Conservation (phyloP, 1,140 invertebrate species). For the Stegodyphus dumicola region DNA sequence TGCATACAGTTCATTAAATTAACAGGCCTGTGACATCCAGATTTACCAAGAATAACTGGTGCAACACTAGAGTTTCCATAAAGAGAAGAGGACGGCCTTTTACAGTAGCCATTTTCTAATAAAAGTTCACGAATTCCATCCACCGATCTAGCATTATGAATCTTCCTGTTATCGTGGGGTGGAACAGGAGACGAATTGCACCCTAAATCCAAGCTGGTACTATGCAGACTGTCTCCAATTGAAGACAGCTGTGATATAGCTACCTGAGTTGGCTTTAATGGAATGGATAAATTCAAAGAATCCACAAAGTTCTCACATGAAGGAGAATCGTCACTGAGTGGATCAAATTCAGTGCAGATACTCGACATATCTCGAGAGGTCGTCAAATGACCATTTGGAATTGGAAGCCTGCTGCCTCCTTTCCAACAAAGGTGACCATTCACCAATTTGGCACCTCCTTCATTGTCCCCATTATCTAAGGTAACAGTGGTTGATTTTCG, state of each 20-base stretch:
- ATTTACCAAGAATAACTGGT: slow-evolving; percentile 13
- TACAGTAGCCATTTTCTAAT: slow-evolving; percentile 32
- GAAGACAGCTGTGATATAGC: slow-evolving; percentile 43
- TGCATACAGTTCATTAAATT: slow-evolving; percentile 55
- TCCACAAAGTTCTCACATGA: slow-evolving; percentile 54
- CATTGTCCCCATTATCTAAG: not conserved
- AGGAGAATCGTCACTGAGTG: slow-evolving; percentile 37
- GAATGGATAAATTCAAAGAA: slow-evolving; percentile 49
- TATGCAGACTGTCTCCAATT: slow-evolving; percentile 57
- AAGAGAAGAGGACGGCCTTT: slow-evolving; percentile 24
- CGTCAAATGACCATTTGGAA: not conserved
- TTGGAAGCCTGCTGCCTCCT: not conserved
- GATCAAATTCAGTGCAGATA: slow-evolving; percentile 58
- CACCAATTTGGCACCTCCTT: slow-evolving; percentile 34
- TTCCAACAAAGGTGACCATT: slow-evolving; percentile 58
- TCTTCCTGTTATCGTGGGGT: slow-evolving; percentile 23
- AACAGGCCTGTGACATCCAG: slow-evolving; percentile 17
- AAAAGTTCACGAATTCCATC: slow-evolving; percentile 50
- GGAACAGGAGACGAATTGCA: slow-evolving; percentile 4
- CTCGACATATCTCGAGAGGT: slow-evolving; percentile 30
- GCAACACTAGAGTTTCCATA: slow-evolving; percentile 31
- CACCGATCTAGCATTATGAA: slow-evolving; percentile 37
- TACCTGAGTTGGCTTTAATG: slow-evolving; percentile 34
- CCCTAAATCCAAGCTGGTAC: slow-evolving; percentile 50
- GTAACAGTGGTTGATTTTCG: not conserved